Base-by-base conservation (phyloP, 2,113 vertebrate genomes). In the Zonotrichia leucophrys region DNA sequence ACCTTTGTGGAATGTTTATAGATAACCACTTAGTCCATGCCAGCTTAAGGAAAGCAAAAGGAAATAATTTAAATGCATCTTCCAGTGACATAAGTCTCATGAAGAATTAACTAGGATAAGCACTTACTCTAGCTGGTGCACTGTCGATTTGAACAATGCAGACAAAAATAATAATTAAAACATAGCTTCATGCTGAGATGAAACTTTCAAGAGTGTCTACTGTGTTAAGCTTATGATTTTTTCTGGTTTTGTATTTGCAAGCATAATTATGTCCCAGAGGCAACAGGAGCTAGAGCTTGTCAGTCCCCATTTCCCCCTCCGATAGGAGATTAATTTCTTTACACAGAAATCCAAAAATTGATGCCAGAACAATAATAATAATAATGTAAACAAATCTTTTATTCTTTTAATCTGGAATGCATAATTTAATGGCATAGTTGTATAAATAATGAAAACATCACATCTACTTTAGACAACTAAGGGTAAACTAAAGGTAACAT, bases 121-220 rank as follows among this genome's bases (percentile, higher is more conserved):
- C 83, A 97, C 94, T 96, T 97, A 97, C 39, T 97, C 87, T 95
- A 90, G 72, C 62, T 95, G 82, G 82, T 92, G 77, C 64, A 82
- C 89, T 87, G 96, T 94, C 47, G 12, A 90, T 95, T 46, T 96
- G 87, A 96, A 96, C 95, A 97, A 97, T 87, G 63, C 74, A 97
- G 95, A 94, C 95, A 97, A 97, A 97, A 96, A 96, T 90, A 97
- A 94, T 97, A 96, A 97, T 97, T 97, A 97, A 97, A 97, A 96
- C 95, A 97, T 96, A 97, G 87, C 89, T 91, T 96, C 97, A 96
- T 77, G 96, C 97, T 97, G 96, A 97, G 96, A 97, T 93, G 96
- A 96, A 97, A 97, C 92, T 97, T 97, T 94, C 94, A 96, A 92
- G 89, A 96, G 94, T 75, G 72, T 96, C 95, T 81, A 87, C 91